Evolutionary conservation across 2,113 vertebrate genomes (phyloP).

Genomic region (Sander lucioperca): DNA sequence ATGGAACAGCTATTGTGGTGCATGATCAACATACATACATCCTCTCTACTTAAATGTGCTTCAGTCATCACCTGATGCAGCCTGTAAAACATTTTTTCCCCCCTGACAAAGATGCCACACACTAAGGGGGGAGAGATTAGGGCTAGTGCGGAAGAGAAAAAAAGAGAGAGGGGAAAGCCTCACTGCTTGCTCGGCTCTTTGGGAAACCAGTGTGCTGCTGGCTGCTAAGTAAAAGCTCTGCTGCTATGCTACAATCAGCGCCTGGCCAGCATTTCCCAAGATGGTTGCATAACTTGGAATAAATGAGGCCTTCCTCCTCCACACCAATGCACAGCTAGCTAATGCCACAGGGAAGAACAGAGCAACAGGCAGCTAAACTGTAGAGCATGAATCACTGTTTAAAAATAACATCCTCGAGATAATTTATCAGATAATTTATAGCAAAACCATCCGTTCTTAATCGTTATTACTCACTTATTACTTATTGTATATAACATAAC

Average conservation of each 20-base stretch:
- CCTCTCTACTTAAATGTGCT: slow-evolving; percentile 53
- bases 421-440: slow-evolving; percentile 30
- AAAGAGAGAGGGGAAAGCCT: slow-evolving; percentile 60
- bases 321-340: slow-evolving; percentile 65
- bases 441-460: slow-evolving; percentile 34
- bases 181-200: slow-evolving; percentile 46
- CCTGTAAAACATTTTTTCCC: slow-evolving; percentile 32
- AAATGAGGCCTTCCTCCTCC: slow-evolving; percentile 81
- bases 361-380: slow-evolving; percentile 76
- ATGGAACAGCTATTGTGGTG: slow-evolving; percentile 70
- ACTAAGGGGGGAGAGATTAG: slow-evolving; percentile 35
- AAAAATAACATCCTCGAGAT: slow-evolving; percentile 39
- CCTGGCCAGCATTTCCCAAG: slow-evolving; percentile 77
- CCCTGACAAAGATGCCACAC: slow-evolving; percentile 54
- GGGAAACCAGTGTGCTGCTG: slow-evolving; percentile 57
- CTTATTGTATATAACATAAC: not conserved
- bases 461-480: not conserved
- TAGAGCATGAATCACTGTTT: slow-evolving; percentile 56
- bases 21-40: slow-evolving; percentile 59
- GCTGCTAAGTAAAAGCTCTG: slow-evolving; percentile 62
- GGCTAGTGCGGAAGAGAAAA: slow-evolving; percentile 8
- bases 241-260: slow-evolving; percentile 62
- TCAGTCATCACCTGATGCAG: slow-evolving; percentile 72
- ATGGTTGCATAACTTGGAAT: slow-evolving; percentile 83
- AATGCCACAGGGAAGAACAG: slow-evolving; percentile 60